Conservation (phyloP, 1,140 invertebrate genomes). For the Ceratina australensis region DNA sequence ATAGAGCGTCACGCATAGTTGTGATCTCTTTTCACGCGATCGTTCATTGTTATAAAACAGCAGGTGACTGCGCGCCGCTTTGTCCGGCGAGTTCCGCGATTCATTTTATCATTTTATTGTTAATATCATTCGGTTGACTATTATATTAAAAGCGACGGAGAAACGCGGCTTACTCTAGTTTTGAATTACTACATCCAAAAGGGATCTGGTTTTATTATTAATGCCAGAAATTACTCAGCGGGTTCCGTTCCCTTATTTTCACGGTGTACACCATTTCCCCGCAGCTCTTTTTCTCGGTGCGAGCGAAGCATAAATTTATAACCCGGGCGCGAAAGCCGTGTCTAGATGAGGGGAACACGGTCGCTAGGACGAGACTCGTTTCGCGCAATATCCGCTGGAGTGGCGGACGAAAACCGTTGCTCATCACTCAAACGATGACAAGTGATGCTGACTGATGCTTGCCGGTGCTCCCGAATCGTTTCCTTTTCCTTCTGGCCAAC, state of each 20-base stretch:
- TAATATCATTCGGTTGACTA: too few species aligned
- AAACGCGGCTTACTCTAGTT: conserved; percentile 9
- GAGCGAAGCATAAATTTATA: conserved; percentile 46
- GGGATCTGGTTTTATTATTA: conserved; percentile 64
- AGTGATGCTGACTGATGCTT: conserved; percentile 70
- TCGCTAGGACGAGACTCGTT: conserved; percentile 45
- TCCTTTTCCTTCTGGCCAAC: conserved; percentile 27
- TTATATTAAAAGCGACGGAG: background rate
- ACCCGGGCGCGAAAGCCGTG: conserved; percentile 24
- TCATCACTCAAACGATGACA: conserved; percentile 71
- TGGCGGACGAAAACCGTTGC: conserved; percentile 42
- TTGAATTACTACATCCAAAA: conserved; percentile 54
- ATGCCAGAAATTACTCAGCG: conserved; percentile 72
- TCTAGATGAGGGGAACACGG: conserved; percentile 38
- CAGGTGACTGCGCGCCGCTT: too few species aligned
- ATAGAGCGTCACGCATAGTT: too few species aligned
- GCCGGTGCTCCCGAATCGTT: conserved; percentile 34
- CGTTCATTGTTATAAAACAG: too few species aligned
- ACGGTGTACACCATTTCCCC: conserved; percentile 20
- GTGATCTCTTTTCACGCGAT: too few species aligned
- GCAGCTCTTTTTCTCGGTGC: conserved; percentile 17
- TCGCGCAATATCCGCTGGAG: conserved; percentile 43
- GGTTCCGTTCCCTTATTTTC: conserved; percentile 51
- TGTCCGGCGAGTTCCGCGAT: too few species aligned
- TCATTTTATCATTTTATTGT: too few species aligned